phyloP scores from a whole-genome alignment of 1,140 invertebrate species.

The Sesamia nonagrioides region DNA sequence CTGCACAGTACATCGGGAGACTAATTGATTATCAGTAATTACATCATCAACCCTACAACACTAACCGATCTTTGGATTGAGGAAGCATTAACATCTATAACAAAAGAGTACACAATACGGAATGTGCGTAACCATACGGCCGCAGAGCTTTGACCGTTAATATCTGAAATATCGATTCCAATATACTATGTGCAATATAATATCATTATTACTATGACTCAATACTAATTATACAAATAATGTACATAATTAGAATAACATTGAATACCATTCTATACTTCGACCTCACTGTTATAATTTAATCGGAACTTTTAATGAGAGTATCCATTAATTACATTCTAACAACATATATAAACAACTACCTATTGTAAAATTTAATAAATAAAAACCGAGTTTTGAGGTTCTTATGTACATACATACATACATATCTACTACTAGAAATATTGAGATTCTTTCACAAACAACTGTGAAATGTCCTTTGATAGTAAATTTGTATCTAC shows the following conservation, averaged over 20 bases:
- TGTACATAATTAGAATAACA: conserved; percentile 66
- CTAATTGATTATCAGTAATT: conserved; percentile 54
- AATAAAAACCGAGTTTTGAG: conserved; percentile 72
- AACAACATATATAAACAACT: conserved; percentile 64
- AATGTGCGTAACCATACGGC: conserved; percentile 75
- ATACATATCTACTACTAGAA: conserved; percentile 49
- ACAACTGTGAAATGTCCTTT: conserved; percentile 65
- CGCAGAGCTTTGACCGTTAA: conserved; percentile 46
- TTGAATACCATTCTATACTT: conserved; percentile 68
- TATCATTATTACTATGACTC: conserved; percentile 69
- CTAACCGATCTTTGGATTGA: conserved; percentile 83
- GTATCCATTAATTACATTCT: conserved; percentile 60
- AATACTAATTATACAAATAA: conserved; percentile 61
- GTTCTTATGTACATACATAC: conserved; percentile 71
- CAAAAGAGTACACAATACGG: conserved; percentile 62
- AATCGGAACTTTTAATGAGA: conserved; percentile 69
- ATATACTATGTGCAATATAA: conserved; percentile 65
- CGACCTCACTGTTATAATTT: conserved; percentile 63
- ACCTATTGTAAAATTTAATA: conserved; percentile 73
- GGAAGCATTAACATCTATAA: conserved; percentile 69
- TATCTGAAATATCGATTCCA: conserved; percentile 52
- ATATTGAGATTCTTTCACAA: conserved; percentile 76
- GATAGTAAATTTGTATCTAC: conserved; percentile 59
- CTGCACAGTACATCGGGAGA: conserved; percentile 4
- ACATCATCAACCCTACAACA: conserved; percentile 60